Conservation (phyloP, 92 coral and sea anemone genomes). For the Hydrozoanthus gracilis region DNA sequence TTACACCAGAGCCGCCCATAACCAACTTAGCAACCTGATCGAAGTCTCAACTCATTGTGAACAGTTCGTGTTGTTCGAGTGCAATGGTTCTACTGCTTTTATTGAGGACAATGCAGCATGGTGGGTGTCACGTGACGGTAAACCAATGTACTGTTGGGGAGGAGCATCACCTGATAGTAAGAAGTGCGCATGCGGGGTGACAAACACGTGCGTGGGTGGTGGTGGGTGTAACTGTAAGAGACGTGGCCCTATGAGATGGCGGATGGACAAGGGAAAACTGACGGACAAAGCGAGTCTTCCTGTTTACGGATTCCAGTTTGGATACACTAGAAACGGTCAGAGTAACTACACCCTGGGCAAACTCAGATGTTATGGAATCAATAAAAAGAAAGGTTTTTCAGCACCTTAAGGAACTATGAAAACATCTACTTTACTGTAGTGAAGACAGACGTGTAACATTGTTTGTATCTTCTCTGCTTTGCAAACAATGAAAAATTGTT, state of each 20-base stretch:
- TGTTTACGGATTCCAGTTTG: not conserved
- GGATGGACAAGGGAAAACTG: constrained; percentile 4
- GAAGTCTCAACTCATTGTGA: constrained; percentile 8
- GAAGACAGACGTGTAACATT: too few species aligned
- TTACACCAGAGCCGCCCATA: not conserved
- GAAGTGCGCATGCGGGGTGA: constrained; percentile 34
- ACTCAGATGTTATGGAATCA: constrained; percentile 9
- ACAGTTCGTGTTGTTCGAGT: constrained; percentile 12
- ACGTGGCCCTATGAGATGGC: constrained; percentile 3
- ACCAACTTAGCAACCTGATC: constrained; percentile 10
- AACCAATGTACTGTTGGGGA: constrained; percentile 31
- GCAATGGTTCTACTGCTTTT: not conserved
- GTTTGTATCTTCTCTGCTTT: too few species aligned
- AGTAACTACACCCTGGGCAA: constrained; percentile 8
- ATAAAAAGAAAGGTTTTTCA: not conserved
- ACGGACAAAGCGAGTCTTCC: constrained; percentile 5
- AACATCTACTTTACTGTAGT: too few species aligned
- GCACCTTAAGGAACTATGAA: too few species aligned
- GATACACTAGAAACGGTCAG: not conserved
- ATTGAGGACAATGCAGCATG: not conserved
- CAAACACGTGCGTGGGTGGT: constrained; percentile 16
- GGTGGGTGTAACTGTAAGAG: constrained; percentile 33
- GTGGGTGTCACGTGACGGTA: constrained; percentile 37
- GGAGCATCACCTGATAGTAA: constrained; percentile 34
- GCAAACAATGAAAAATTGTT: too few species aligned